phyloP scores from a whole-genome alignment of 53 echinoderm and acorn worm species.

The Antedon mediterranea region DNA sequence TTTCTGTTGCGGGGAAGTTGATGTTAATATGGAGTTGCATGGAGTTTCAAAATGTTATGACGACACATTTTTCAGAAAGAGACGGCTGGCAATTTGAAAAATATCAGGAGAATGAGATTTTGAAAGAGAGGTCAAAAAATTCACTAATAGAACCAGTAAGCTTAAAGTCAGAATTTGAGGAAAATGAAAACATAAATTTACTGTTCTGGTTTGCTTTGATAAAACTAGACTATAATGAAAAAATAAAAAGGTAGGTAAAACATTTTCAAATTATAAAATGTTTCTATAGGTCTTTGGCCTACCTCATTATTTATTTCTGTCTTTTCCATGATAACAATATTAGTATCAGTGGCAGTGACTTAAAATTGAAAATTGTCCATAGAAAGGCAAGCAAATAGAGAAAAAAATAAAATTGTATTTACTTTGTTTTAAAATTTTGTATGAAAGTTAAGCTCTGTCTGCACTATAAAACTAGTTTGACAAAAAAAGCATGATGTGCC shows the following conservation, averaged over 20 bases:
- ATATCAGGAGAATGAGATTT: constrained; percentile 10
- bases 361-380: no score
- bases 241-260: not conserved
- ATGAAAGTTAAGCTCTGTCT: no score
- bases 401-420: no score
- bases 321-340: no score
- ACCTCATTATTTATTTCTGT: no score
- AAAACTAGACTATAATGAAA: constrained; percentile 9
- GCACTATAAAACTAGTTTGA: no score
- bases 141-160: constrained; percentile 23
- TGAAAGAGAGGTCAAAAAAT: constrained; percentile 12
- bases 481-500: no score
- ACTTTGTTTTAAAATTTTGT: no score
- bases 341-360: no score
- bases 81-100: constrained; percentile 48
- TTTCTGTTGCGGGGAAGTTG: constrained; percentile 20
- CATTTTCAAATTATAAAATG: not conserved
- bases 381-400: no score
- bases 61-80: constrained; percentile 15
- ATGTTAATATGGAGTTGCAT: constrained; percentile 46
- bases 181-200: constrained; percentile 21
- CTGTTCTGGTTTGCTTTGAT: constrained; percentile 64
- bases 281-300: no score
- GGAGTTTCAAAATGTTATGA: constrained; percentile 24
- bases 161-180: constrained; percentile 18